phyloP scores from a whole-genome alignment of 1,140 invertebrate species.

The Uloborus diversus region DNA sequence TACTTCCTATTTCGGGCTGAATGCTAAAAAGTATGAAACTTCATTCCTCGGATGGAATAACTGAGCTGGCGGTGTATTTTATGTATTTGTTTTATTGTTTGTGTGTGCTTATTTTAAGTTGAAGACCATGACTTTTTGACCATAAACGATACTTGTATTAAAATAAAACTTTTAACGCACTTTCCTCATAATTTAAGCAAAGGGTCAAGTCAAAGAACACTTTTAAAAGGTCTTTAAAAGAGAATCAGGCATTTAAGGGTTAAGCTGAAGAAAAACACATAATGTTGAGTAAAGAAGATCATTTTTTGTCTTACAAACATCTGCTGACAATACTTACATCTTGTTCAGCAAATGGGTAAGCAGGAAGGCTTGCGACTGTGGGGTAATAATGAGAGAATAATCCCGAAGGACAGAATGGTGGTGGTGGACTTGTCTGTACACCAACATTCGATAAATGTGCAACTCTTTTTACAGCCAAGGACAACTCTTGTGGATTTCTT shows the following conservation, averaged over 20 bases:
- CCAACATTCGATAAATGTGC: background rate
- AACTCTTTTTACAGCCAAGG: conserved; percentile 9
- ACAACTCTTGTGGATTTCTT: background rate
- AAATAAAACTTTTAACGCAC: too few relatives aligned
- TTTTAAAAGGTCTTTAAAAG: too few relatives aligned
- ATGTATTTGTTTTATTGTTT: too few relatives aligned
- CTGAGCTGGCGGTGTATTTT: too few relatives aligned
- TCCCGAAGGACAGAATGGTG: background rate
- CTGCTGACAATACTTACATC: background rate
- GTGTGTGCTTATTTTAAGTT: too few relatives aligned
- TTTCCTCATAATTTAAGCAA: too few relatives aligned
- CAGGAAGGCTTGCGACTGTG: background rate
- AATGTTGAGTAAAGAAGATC: background rate
- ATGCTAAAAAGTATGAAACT: too few relatives aligned
- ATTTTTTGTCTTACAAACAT: background rate
- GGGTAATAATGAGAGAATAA: background rate
- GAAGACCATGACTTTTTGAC: too few relatives aligned
- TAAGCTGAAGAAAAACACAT: background rate
- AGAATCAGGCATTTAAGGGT: background rate
- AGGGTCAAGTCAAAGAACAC: too few relatives aligned
- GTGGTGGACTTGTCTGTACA: background rate
- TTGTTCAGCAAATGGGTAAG: background rate
- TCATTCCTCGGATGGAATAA: too few relatives aligned
- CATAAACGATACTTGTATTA: too few relatives aligned
- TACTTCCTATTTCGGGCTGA: too few relatives aligned